Evolutionary conservation across 2,113 vertebrate genomes (phyloP), one percentile per base, ranked within the genome.

Genomic region (Tenrec ecaudatus): DNA sequence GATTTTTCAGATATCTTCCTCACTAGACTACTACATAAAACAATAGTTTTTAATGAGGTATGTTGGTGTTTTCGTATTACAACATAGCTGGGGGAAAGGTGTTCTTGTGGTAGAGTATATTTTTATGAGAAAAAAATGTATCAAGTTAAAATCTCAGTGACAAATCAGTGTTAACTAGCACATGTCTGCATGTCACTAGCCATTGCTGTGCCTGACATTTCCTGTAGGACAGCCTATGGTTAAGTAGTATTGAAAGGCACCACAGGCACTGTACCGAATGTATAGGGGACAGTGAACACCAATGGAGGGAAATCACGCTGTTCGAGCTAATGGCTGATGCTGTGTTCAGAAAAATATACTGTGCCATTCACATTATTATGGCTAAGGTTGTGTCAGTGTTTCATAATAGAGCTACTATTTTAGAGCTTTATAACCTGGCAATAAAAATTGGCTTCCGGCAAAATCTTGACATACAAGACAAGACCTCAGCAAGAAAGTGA

Each of bases 251-350:
- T 97, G 95, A 96, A 95, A 96, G 68, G 86, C 96, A 92, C 96
- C 92, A 57, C 96, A 96, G 96, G 96, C 89, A 58, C 83, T 88
- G 88, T 15, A 95, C 80, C 77, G 91, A 94, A 95, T 95, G 90
- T 94, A 80, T 91, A 93, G 81, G 75, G 81, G 77, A 93, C 86
- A 40, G 36, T 69, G 96, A 89, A 91, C 96, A 94, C 94, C 96
- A 95, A 93, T 91, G 91, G 94, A 76, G 73, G 23, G 53, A 95
- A 96, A 96, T 93, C 96, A 96, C 90, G 95, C 94, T 95, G 93
- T 97, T 96, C 71, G 92, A 97, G 86, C 95, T 97, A 96, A 97
- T 97, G 95, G 93, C n/a, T 90, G 88, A 87, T 82, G 89, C 94
- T 96, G 93, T 89, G 86, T 91, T 95, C 93, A 15, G 58, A 71